phyloP scores from a whole-genome alignment of 2,797 vertebrate genomes.

The Catamblyrhynchus diadema region DNA sequence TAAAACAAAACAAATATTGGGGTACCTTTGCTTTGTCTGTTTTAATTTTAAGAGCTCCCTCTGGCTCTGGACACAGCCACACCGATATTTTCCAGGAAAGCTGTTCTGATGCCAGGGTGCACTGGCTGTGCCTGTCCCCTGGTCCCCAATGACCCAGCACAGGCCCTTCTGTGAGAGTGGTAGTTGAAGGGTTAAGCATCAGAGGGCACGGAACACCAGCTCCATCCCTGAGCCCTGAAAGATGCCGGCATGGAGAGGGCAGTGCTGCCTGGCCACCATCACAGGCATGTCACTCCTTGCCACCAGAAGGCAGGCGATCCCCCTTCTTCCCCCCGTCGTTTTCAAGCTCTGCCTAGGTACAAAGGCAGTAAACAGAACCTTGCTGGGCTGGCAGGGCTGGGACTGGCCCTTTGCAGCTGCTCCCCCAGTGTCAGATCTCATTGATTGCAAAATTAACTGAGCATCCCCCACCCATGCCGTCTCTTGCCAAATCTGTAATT shows the following conservation, averaged over 20 bases:
- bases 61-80: not conserved
- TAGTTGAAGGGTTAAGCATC: not conserved
- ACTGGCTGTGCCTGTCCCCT: rapidly evolving
- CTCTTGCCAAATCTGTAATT: not conserved
- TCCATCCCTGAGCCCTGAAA: not conserved
- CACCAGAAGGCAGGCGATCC: not conserved
- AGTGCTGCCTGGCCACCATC: not conserved
- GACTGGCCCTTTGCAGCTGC: not conserved
- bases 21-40: not conserved
- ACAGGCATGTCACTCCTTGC: not conserved
- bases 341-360: not conserved
- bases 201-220: not conserved
- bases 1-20: not conserved
- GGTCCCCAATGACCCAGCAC: not conserved
- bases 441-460: not conserved
- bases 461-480: rapidly evolving
- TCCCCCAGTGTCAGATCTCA: not conserved
- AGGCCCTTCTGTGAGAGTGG: not conserved
- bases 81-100: not conserved
- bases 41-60: not conserved
- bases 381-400: not conserved
- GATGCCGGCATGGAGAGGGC: not conserved
- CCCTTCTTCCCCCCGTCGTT: not conserved
- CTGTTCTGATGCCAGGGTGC: not conserved
- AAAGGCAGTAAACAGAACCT: not conserved